Conservation (phyloP, 2,888 invertebrate species). For the Apamea crenata region DNA sequence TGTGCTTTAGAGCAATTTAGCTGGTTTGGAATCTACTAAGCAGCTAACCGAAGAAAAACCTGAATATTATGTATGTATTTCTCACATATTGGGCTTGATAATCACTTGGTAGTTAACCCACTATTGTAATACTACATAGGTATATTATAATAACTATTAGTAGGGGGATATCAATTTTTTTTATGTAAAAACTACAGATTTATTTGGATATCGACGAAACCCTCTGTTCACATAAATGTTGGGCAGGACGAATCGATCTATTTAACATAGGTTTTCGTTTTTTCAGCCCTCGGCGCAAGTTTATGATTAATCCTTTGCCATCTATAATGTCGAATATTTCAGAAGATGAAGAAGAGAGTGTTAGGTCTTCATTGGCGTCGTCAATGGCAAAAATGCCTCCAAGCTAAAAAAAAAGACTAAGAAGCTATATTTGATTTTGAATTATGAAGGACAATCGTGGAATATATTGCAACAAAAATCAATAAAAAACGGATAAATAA, state of each 20-base stretch:
- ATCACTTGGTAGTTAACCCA: background rate
- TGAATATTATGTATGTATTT: background rate
- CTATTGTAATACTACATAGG: background rate
- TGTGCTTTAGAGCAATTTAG: background rate
- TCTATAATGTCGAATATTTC: conserved; percentile 85
- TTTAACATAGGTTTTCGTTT: conserved; percentile 5
- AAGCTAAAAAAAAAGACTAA: conserved; percentile 28
- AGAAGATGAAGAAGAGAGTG: conserved; percentile 82
- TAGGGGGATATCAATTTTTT: background rate
- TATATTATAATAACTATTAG: background rate
- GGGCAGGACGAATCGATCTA: background rate
- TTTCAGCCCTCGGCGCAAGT: conserved; percentile 73
- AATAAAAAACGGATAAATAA: background rate
- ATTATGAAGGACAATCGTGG: conserved; percentile 16
- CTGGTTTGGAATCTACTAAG: background rate
- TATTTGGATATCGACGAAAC: background rate
- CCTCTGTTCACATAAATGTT: background rate
- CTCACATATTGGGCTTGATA: background rate
- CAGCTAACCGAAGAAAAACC: background rate
- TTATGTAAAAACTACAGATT: background rate
- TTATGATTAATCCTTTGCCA: conserved; percentile 68
- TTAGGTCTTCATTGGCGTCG: conserved; percentile 69
- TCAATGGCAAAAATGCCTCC: conserved; percentile 66
- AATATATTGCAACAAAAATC: conserved; percentile 6
- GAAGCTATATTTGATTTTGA: background rate